These are phyloP conservation scores for Microchrysa polita DNA, from an alignment of 2,888 invertebrate species.

Conservation along the genomic window DNA sequence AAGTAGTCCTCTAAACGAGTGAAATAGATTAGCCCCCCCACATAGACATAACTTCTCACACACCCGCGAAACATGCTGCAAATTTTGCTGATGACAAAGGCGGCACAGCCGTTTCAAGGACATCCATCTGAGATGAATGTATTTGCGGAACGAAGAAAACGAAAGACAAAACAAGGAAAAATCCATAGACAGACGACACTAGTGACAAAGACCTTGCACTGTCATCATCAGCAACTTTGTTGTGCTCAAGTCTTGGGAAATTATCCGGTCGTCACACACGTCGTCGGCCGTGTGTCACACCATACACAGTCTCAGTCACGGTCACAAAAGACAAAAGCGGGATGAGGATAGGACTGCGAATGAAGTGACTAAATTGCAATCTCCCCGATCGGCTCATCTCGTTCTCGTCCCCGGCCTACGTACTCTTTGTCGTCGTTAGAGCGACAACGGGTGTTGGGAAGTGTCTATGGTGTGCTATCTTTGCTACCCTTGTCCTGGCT, in stretches of 20 bases:
- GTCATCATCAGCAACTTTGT: conserved; percentile 8
- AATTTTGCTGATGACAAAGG: neutral
- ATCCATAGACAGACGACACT: conserved; percentile 10
- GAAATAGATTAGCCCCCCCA: no score
- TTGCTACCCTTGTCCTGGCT: neutral
- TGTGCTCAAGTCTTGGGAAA: neutral
- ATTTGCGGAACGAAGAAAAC: neutral
- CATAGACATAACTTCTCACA: no score
- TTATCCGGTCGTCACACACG: neutral
- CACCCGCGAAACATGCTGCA: no score
- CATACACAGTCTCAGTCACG: no score
- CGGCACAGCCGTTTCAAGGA: conserved; percentile 2
- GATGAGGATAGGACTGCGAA: neutral
- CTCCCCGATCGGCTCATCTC: neutral
- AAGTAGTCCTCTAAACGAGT: no score
- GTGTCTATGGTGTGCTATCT: no score
- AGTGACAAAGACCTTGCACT: conserved; percentile 21
- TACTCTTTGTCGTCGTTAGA: no score
- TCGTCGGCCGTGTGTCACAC: neutral
- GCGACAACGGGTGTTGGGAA: no score
- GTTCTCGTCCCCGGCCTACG: neutral
- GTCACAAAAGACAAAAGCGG: neutral
- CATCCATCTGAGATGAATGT: conserved; percentile 13
- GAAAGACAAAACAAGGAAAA: neutral
- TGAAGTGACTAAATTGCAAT: conserved; percentile 12